phyloP scores from a whole-genome alignment of 1,140 invertebrate species.

The Drosophila carrolli region DNA sequence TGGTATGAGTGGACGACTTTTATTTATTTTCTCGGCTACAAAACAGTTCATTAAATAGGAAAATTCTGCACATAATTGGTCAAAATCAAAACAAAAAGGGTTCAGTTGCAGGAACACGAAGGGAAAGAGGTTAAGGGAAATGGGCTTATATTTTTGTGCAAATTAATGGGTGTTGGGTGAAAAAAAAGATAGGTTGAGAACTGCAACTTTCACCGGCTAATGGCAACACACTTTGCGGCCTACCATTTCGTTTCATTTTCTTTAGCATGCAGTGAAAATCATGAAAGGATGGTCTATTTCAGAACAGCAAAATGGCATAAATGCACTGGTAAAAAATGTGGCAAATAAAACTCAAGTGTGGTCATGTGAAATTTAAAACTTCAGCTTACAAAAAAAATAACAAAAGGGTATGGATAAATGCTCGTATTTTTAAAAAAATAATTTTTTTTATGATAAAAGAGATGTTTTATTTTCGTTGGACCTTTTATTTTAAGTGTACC shows the following conservation, averaged over 20 bases:
- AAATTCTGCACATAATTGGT: constrained; percentile 35
- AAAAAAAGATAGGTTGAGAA: not conserved
- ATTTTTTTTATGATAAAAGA: no score
- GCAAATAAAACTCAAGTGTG: no score
- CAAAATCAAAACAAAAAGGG: constrained; percentile 32
- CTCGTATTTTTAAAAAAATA: no score
- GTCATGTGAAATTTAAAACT: no score
- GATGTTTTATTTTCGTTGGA: no score
- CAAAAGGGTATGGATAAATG: no score
- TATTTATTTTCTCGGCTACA: constrained; percentile 20
- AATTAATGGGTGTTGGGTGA: constrained; percentile 3
- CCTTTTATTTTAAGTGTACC: not conserved
- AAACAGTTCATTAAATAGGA: constrained; percentile 43
- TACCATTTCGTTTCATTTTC: not conserved
- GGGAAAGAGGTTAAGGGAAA: not conserved
- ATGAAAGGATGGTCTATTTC: constrained; percentile 7
- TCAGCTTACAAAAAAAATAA: no score
- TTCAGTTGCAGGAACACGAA: not conserved
- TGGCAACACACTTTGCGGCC: constrained; percentile 54
- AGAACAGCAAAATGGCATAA: not conserved
- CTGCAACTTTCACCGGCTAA: constrained; percentile 42
- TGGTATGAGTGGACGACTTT: not conserved
- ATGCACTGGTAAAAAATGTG: not conserved
- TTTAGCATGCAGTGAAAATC: constrained; percentile 15
- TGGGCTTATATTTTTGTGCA: constrained; percentile 6